Base-by-base conservation (phyloP, 2,888 invertebrate species). In the Rotaria magnacalcarata region DNA sequence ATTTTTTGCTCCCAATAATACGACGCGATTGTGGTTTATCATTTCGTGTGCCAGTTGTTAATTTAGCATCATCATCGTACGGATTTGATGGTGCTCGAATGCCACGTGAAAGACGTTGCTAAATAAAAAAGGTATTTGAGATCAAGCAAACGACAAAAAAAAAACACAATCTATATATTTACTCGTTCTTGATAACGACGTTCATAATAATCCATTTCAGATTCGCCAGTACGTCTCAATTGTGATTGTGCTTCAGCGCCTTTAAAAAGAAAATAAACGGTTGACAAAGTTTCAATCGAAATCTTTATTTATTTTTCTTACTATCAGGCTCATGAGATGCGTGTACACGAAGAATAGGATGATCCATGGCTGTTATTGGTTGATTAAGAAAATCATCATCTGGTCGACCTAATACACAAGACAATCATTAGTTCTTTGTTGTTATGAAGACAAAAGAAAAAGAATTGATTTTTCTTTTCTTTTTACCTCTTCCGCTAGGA, bases 141-240 rank as follows among this genome's bases (percentile, higher is more conserved):
- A 34, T 34, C 34, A 34, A 34, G 34, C 34, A 34, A 34, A 34
- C 34, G 2, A 34, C 34, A 34, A 34, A 34, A 34, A 34, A 34
- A 34, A 34, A 34, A 34, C 34, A 34, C 34, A 34, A 34, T 52
- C 52, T 52, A n/a, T 24, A 8, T 60, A 84, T 27, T 56, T 84
- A 86, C 86, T 86, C 86, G 75, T 52, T 86, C 86, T 85, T 86
- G 41, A 56, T 86, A 86, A 54, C 86, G 47, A 24, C 91, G 87
- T 87, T 91, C 91, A 88, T 89, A 91, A 87, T 89, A 91, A 47
- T 90, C 90, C 89, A 91, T 89, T 74, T 91, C 91, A 10, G 89
- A 88, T 87, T 91, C 91, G 0, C 90, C 91, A 0, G 89, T 90
- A 74, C 88, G 88, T 52, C 90, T 74, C 16, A 52, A 16, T 52